Evolutionary conservation across 2,888 invertebrate species (phyloP), one percentile per base, ranked within the genome.

Genomic region (Agonopterix alstromeriana): DNA sequence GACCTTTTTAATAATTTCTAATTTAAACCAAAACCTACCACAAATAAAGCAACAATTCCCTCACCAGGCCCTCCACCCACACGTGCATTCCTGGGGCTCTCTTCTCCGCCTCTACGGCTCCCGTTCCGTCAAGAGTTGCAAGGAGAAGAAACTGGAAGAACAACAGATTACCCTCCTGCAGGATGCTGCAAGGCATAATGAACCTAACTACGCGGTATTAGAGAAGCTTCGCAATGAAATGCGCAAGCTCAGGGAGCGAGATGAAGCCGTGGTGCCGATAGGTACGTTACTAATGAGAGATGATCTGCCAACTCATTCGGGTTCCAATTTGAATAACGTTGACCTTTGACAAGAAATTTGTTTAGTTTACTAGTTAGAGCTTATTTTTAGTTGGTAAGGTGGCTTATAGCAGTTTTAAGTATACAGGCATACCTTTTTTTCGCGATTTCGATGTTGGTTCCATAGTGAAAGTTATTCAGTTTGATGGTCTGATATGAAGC

Each of bases 1-100:
- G 3, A 27, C 27, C 27, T 27, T 27, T n/a, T 27, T 27, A 1
- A 5, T 27, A 27, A 5, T 27, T 27, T 7, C 27, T 7, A 27
- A 27, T 27, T 27, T 5, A 27, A 27, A 27, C 27, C 27, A 1
- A 27, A 27, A 27, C 27, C 0, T 5, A 5, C 27, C 5, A 27
- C 27, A 27, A 27, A 27, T 38, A 38, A 38, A n/a, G 10, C 38
- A 38, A 38, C 38, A 10, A 10, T 38, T 38, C n/a, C 38, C 4
- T 38, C 3, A 27, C 27, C 81, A 96, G 93, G 92, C 94, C 47
- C 89, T 99, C 35, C 99, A 99, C 88, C 98, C 99, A 0, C 97
- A 98, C 74, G 95, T 99, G 47, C 93, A 92, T 27, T 97, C 95
- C 1, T 98, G 98, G 97, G 98, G 98, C 48, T 97, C 98, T 0